Base-by-base conservation (phyloP, 2,113 vertebrate genomes). In the Apus apus region DNA sequence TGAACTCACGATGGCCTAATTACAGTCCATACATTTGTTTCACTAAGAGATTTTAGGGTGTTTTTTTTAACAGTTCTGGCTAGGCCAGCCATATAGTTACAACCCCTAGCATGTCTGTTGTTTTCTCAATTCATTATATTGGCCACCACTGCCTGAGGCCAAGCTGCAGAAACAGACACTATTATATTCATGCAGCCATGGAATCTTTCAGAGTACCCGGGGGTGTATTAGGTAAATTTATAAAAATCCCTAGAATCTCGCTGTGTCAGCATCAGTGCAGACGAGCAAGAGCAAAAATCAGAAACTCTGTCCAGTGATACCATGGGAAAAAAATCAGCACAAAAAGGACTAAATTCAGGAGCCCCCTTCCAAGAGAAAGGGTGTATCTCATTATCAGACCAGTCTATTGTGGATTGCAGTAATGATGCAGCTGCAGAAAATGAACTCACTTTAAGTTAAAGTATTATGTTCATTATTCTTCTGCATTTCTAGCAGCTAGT, bases 361-460 rank as follows among this genome's bases (percentile, higher is more conserved):
- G 84, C 38, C 29, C 50, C 46, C 86, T 96, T 96, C 86, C 83
- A 93, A 95, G 79, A 90, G 86, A 91, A 95, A 94, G 96, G 89
- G 93, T 91, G 92, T 92, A 97, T 96, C 90, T 93, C 95, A 90
- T 95, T 94, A 96, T 92, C 87, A 96, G 87, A 75, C 68, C n/a
- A 51, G 70, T 73, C 97, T 96, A 93, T 96, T 97, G 94, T 97
- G 92, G 70, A 87, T 94, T 96, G 93, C 86, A 96, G 96, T 87
- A 96, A 97, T 97, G 94, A 96, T 62, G 92, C 92, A 96, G 97
- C 96, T 96, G 89, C 86, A 96, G 91, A 96, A 97, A 91, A 96
- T 82, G 80, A 96, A 97, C 82, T 95, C 92, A 65, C 58, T 94
- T 96, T 78, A 89, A 93, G 78, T 94, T 95, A 97, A 87, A 95